Conservation (phyloP, 2,888 invertebrate genomes). For the Physocephala rufipes region DNA sequence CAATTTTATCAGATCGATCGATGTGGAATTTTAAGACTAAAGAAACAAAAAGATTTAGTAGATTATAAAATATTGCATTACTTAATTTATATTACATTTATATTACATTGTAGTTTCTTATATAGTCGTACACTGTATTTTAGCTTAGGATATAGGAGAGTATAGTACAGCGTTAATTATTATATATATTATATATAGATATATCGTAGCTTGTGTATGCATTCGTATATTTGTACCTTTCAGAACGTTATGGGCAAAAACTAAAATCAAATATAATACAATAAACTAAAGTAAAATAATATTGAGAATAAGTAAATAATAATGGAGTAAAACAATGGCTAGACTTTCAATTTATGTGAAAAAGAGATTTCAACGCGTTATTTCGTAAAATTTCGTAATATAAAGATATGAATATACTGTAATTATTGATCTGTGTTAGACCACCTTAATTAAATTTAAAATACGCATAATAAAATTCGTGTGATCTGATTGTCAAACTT, state of each 20-base stretch:
- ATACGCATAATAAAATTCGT: too few species aligned
- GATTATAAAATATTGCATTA: slow-evolving; percentile 16
- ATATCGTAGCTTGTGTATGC: not conserved
- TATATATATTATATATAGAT: slow-evolving; percentile 16
- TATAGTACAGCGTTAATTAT: not conserved
- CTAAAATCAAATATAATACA: not conserved
- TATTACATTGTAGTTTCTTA: not conserved
- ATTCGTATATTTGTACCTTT: slow-evolving; percentile 34
- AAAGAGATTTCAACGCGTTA: too few species aligned
- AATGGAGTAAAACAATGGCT: not conserved
- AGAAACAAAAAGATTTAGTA: slow-evolving; percentile 33
- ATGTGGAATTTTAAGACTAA: slow-evolving; percentile 33
- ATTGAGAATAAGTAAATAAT: slow-evolving; percentile 1
- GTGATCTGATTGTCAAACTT: too few species aligned
- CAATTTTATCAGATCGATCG: slow-evolving; percentile 35
- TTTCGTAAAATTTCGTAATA: too few species aligned
- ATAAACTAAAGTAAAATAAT: not conserved
- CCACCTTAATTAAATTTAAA: too few species aligned
- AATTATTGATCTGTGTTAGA: too few species aligned
- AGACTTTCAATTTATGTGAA: too few species aligned
- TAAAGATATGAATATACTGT: too few species aligned
- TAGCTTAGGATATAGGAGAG: too few species aligned
- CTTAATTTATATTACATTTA: too few species aligned
- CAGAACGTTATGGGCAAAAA: slow-evolving; percentile 28
- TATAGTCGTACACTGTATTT: not conserved